phyloP scores from a whole-genome alignment of 2,797 vertebrate species.

The Allobates femoralis region DNA sequence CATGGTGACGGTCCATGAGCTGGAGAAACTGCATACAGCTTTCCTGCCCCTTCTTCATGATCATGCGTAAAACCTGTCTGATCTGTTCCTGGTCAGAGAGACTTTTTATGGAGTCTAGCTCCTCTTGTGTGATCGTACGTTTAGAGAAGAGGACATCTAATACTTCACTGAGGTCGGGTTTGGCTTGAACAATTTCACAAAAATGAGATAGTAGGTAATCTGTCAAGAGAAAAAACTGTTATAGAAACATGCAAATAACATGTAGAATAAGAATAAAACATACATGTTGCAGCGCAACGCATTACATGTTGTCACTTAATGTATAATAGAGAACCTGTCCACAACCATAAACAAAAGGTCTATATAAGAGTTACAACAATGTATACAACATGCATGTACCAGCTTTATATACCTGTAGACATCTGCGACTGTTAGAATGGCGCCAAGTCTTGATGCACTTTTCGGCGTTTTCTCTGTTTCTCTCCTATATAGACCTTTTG shows the following conservation, averaged over 20 bases:
- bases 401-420: too few relatives aligned
- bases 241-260: not conserved
- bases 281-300: too few relatives aligned
- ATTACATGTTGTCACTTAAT: too few relatives aligned
- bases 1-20: not conserved
- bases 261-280: too few relatives aligned
- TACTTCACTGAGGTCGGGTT: not conserved
- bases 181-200: constrained; percentile 11
- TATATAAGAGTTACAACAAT: too few relatives aligned
- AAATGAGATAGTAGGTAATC: constrained; percentile 32
- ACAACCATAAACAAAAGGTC: too few relatives aligned
- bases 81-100: not conserved
- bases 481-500: too few relatives aligned
- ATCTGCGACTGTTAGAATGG: too few relatives aligned
- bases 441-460: too few relatives aligned
- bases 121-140: constrained; percentile 5
- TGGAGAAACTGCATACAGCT: constrained; percentile 22
- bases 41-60: constrained; percentile 16
- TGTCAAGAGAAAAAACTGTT: not conserved
- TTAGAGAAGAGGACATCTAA: constrained; percentile 33
- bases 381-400: too few relatives aligned
- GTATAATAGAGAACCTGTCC: too few relatives aligned
- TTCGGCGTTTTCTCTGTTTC: too few relatives aligned
- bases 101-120: not conserved
- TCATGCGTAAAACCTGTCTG: not conserved